Conservation (phyloP, 2,797 vertebrate species). For the Uromys caudimaculatus region DNA sequence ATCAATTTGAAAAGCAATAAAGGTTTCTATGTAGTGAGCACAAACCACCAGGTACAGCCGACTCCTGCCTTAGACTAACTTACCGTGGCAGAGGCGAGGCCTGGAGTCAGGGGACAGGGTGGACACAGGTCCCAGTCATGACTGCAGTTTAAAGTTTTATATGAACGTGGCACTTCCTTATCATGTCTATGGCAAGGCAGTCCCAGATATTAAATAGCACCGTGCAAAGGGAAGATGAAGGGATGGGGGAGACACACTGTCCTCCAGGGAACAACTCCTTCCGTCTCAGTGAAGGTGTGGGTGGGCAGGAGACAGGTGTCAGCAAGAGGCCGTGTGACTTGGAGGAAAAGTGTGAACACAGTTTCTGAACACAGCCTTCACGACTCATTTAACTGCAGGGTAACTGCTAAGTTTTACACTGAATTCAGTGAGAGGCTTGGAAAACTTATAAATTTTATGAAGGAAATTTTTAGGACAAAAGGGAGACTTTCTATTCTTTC, state of each 20-base stretch:
- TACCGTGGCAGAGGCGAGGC: neutral
- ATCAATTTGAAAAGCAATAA: neutral
- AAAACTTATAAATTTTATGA: neutral
- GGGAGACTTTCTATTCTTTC: neutral
- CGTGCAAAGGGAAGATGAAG: slow-evolving; percentile 42
- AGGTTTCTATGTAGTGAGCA: neutral
- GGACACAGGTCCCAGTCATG: neutral
- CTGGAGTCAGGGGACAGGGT: neutral
- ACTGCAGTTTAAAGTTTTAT: slow-evolving; percentile 14
- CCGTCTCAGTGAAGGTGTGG: neutral
- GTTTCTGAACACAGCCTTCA: neutral
- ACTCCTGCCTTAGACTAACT: neutral
- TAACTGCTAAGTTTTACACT: neutral
- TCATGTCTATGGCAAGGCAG: slow-evolving; percentile 75
- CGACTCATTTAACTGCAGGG: neutral
- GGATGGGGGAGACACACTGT: neutral
- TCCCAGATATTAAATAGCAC: slow-evolving; percentile 70
- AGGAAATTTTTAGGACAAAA: neutral
- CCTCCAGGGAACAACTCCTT: too few species aligned
- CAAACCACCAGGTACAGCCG: neutral
- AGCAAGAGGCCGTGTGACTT: rapidly evolving
- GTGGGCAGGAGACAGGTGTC: neutral
- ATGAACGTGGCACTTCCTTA: slow-evolving; percentile 24
- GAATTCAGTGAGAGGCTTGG: neutral
- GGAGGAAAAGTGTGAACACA: neutral